Evolutionary conservation across 2,113 vertebrate genomes (phyloP).

Genomic region (Papio anubis): DNA sequence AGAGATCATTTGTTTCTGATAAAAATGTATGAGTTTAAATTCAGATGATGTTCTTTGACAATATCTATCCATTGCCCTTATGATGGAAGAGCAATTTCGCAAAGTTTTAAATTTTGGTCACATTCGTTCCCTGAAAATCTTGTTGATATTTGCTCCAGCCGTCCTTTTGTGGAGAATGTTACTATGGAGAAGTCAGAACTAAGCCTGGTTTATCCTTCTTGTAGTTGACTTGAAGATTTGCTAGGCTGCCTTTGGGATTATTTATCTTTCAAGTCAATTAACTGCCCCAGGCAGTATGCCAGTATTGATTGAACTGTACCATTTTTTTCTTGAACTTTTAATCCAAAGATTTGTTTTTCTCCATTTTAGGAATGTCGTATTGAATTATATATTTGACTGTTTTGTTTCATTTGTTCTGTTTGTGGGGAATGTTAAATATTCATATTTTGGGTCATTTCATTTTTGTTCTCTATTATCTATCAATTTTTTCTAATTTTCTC

Average conservation of each 20-base stretch:
- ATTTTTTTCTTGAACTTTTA: slow-evolving; percentile 25
- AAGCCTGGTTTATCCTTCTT: background rate
- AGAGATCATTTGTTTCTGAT: background rate
- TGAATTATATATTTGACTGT: background rate
- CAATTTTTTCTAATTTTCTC: slow-evolving; percentile 24
- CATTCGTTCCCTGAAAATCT: background rate
- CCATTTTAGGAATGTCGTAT: background rate
- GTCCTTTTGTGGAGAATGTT: background rate
- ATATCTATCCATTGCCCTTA: background rate
- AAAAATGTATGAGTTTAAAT: background rate
- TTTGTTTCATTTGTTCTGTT: background rate
- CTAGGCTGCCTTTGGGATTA: background rate
- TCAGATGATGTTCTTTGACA: background rate
- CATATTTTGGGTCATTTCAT: background rate
- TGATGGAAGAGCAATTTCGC: background rate
- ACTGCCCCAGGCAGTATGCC: background rate
- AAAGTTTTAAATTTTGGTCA: background rate
- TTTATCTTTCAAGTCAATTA: slow-evolving; percentile 50
- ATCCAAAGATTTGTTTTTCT: slow-evolving; percentile 48
- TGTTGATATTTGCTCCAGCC: background rate
- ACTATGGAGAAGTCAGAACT: background rate
- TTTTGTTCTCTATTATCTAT: background rate
- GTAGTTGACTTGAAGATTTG: background rate
- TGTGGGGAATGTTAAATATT: background rate
- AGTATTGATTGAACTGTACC: slow-evolving; percentile 31